Base-by-base conservation (phyloP, 1,140 invertebrate species). In the Drosophila navojoa region DNA sequence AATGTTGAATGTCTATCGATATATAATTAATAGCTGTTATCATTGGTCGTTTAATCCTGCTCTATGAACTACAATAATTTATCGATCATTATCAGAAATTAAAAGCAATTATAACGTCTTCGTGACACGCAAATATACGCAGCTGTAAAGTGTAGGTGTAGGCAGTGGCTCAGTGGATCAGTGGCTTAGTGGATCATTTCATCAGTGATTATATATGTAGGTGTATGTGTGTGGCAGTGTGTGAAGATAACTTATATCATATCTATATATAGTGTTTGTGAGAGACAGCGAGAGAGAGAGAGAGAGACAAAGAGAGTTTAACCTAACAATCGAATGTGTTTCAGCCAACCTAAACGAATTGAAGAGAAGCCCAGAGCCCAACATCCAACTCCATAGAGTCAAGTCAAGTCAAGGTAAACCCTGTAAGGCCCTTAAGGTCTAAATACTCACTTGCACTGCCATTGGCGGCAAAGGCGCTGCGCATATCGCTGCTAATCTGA, bases 371-470 rank as follows among this genome's bases (percentile, higher is more conserved):
- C 54, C 54, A 25, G 7, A 25, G 2, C 5, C 52, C 16, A 4
- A 13, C 7, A 11, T 19, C 19, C 54, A 15, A n/a, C 11, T 19
- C 19, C 38, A 25, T 7, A 2, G 2, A 22, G 11, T 9, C 0
- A 22, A 22, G 16, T 44, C 42, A 38, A 38, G 10, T 10, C 10
- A 38, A 38, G 35, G 29, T 32, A 32, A 32, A 1, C 32, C 15
- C 15, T 9, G 3, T n/a, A 16, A 16, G 1, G 2, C 16, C 42
- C 50, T 19, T 19, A 38, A 45, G 7, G 11, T 4, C 38, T 22
- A 5, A 27, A 52, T 81, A 92, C 91, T 92, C 63, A 92, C 91
- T 92, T 82, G 91, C 78, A 82, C 81, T 91, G 52, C 91, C 82
- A 57, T 92, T 92, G 62, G 82, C 71, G 27, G 74, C 77, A 62